phyloP scores from a whole-genome alignment of 1,140 invertebrate species.

The Tenebrio molitor region DNA sequence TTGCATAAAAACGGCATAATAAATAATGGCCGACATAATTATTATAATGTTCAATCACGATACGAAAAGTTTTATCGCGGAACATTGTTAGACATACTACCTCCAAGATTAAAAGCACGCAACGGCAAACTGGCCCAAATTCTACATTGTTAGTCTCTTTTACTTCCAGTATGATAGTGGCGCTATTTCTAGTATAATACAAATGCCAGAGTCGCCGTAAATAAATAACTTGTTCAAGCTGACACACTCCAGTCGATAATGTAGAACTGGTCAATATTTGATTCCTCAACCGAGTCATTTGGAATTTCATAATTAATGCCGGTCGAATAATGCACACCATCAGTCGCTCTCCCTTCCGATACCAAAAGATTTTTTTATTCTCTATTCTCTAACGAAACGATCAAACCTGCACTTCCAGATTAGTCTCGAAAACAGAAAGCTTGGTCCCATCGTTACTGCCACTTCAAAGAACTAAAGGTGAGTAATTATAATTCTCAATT shows the following conservation, averaged over 20 bases:
- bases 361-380: too few relatives aligned
- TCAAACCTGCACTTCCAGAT: too few relatives aligned
- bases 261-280: constrained; percentile 41
- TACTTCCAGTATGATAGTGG: constrained; percentile 6
- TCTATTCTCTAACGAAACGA: too few relatives aligned
- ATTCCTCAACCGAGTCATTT: constrained; percentile 33
- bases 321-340: constrained; percentile 26
- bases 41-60: constrained; percentile 44
- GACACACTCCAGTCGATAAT: constrained; percentile 41
- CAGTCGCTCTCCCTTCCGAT: too few relatives aligned
- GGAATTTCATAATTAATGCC: constrained; percentile 40
- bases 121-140: constrained; percentile 35
- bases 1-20: constrained; percentile 30
- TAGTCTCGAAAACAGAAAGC: too few relatives aligned
- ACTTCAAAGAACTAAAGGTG: not conserved
- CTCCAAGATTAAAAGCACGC: constrained; percentile 45
- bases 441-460: too few relatives aligned
- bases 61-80: constrained; percentile 47
- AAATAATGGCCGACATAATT: constrained; percentile 45
- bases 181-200: constrained; percentile 38
- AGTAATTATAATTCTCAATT: constrained; percentile 17
- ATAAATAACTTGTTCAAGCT: constrained; percentile 39
- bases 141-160: constrained; percentile 34
- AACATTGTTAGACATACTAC: constrained; percentile 49
- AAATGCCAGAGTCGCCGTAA: constrained; percentile 36